phyloP scores from a whole-genome alignment of 2,888 invertebrate species.

The Drosophila melanosoma region DNA sequence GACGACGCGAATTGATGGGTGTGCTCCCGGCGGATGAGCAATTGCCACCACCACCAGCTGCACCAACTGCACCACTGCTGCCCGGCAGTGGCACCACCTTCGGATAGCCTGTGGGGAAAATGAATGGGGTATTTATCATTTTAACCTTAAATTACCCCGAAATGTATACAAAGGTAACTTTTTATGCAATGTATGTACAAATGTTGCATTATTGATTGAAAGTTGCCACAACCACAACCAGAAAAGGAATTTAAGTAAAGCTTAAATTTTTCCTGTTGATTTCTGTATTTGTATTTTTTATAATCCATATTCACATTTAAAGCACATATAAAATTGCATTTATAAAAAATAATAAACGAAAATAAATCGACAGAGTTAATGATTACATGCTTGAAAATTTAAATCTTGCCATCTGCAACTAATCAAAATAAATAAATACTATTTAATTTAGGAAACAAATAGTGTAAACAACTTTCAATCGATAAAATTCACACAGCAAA shows the following conservation, averaged over 20 bases:
- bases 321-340: neutral
- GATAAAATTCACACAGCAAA: neutral
- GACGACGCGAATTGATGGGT: constrained; percentile 82
- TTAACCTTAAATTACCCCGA: neutral
- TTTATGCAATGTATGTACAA: neutral
- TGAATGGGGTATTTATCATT: neutral
- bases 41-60: constrained; percentile 49
- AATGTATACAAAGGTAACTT: neutral
- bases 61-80: constrained; percentile 82
- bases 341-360: too few relatives aligned
- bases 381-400: neutral
- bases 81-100: constrained; percentile 91
- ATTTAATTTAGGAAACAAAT: neutral
- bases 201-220: neutral
- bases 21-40: constrained; percentile 68
- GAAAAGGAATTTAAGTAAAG: neutral
- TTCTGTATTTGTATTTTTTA: neutral
- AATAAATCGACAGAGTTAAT: neutral
- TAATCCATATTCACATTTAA: neutral
- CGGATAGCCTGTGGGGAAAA: constrained; percentile 87
- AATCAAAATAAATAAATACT: neutral
- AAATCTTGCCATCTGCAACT: neutral
- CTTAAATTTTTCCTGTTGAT: neutral
- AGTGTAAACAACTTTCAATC: neutral
- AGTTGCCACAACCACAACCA: neutral